Base-by-base conservation (phyloP, 2,113 vertebrate species). In the Marmota monax region DNA sequence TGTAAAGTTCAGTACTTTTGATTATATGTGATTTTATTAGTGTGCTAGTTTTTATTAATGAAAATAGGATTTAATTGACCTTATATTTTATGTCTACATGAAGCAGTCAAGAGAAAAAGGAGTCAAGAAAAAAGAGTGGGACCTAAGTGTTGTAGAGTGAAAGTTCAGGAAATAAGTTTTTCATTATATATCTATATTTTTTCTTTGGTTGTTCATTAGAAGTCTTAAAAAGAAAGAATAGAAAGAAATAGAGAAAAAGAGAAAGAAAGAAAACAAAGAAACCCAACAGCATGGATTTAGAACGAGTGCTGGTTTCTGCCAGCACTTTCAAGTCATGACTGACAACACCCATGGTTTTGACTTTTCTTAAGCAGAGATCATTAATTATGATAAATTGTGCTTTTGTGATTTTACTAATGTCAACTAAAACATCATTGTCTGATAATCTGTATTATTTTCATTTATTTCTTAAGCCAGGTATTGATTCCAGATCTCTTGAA, bases 331-430 rank as follows among this genome's bases (percentile, higher is more conserved):
- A 93, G 82, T 94, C 25, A 69, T 89, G 78, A 89, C 61, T 94
- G 82, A 86, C 48, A 82, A 72, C 8, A 77, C 3, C 61, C 14
- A 34, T 89, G 77, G 61, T 88, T 96, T 87, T 16, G 56, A 53
- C 77, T 91, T 96, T 92, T 23, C 12, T 77, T 88, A 77, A 91
- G 14, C 79, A 61, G n/a, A 93, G 69, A 61, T 93, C 61, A 74
- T 89, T 83, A 94, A 65, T 95, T 95, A 94, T 87, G 69, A 89
- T 96, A 48, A 90, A 89, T 92, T 82, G 25, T 95, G 45, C 83
- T 92, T 94, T 92, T 82, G 25, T 95, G 45, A 86, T 92, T 94
- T 65, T 77, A 86, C 70, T 92, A 69, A 90, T 84, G 56, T 70
- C 65, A 77, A 56, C 80, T 86, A 39, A 87, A 84, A 73, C 48